Percentiles rank a stretch among this genome's conserved stretches.
These are phyloP conservation scores for Papilio polytes DNA, from an alignment of 1,140 invertebrate species.

Conservation along the genomic window DNA sequence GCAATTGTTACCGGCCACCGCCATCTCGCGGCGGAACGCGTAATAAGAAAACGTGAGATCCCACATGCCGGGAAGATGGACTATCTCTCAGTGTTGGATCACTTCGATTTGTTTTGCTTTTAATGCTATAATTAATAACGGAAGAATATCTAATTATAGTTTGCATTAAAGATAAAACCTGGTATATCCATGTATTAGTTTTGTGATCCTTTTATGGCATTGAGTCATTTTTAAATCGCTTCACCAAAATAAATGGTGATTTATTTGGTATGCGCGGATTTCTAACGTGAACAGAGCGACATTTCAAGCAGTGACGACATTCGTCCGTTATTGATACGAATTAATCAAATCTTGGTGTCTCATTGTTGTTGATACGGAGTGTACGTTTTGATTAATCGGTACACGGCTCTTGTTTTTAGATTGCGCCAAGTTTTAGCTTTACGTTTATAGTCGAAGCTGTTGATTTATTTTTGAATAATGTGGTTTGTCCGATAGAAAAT, in stretches of 20 bases:
- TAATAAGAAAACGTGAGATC: slow-evolving; percentile 43
- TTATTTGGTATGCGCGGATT: slow-evolving; percentile 21
- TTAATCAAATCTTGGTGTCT: slow-evolving; percentile 30
- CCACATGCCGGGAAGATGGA: slow-evolving; percentile 21
- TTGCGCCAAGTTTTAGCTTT: slow-evolving; percentile 3
- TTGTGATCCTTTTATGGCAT: slow-evolving; percentile 1
- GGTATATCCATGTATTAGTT: background rate
- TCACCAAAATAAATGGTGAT: slow-evolving; percentile 23
- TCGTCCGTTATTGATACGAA: slow-evolving; percentile 33
- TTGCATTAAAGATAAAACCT: too few relatives aligned
- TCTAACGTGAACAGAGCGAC: slow-evolving; percentile 8
- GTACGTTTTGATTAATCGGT: slow-evolving; percentile 32
- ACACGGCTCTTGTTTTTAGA: slow-evolving; percentile 35
- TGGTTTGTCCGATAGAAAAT: background rate
- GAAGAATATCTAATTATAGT: background rate
- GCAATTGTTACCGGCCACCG: slow-evolving; percentile 63
- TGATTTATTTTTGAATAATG: background rate
- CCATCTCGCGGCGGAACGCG: slow-evolving; percentile 51
- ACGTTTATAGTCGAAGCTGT: background rate
- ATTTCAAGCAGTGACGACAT: background rate
- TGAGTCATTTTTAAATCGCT: background rate
- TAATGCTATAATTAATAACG: background rate
- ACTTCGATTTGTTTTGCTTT: background rate
- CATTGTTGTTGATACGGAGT: slow-evolving; percentile 31
- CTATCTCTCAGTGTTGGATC: background rate